A percentile compares a stretch with the other conserved stretches of the same genome.
phyloP scores from a whole-genome alignment of 2,797 vertebrate species.

The Hapalemur alaotrensis region DNA sequence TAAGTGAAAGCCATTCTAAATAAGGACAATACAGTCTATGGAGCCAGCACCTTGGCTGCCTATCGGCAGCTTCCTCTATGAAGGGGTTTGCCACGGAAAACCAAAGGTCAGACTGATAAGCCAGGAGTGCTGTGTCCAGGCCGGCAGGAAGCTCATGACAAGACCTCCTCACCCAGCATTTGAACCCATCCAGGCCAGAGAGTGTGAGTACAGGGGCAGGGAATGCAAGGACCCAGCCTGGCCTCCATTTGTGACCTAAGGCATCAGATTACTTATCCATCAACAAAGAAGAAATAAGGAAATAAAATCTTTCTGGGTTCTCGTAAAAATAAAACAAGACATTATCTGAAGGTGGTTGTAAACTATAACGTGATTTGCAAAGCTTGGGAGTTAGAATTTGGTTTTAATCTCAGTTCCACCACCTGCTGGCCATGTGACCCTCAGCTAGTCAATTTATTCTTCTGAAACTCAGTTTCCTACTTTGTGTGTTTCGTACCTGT shows the following conservation, averaged over 20 bases:
- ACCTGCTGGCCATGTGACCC: background rate
- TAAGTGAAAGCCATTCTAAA: slow-evolving; percentile 75
- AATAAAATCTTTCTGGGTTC: background rate
- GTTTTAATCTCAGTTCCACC: background rate
- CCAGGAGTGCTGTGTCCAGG: slow-evolving; percentile 18
- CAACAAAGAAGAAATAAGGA: background rate
- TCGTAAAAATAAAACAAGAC: background rate
- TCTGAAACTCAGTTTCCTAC: slow-evolving; percentile 21
- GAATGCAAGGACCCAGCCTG: background rate
- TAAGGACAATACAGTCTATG: slow-evolving; percentile 69
- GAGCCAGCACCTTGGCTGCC: slow-evolving; percentile 34
- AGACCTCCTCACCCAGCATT: background rate
- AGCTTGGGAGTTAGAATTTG: background rate
- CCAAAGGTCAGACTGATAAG: slow-evolving; percentile 66
- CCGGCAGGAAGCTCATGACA: slow-evolving; percentile 5
- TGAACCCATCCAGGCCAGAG: background rate
- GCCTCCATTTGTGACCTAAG: background rate
- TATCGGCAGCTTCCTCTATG: slow-evolving; percentile 46
- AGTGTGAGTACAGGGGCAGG: background rate
- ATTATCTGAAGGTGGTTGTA: background rate
- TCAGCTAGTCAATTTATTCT: background rate
- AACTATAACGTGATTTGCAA: background rate
- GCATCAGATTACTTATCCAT: background rate
- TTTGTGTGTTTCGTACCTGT: background rate
- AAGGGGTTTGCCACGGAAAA: slow-evolving; percentile 49